Evolutionary conservation across 2,113 vertebrate genomes (phyloP).

Genomic region (Proteles cristata): DNA sequence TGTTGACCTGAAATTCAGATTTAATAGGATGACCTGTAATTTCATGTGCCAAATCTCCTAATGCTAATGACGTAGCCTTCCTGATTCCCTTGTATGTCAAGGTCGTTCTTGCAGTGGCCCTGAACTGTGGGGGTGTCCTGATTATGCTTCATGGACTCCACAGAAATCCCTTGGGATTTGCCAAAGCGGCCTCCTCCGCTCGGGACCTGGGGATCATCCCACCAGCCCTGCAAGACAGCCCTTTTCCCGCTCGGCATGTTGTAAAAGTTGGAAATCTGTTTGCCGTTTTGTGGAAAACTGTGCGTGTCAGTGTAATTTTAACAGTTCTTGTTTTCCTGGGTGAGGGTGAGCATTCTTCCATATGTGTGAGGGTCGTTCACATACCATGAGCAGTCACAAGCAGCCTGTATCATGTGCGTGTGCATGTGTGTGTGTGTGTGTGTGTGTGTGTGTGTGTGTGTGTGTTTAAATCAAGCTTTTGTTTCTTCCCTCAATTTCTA

Average conservation of each 20-base stretch:
- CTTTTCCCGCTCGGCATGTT: fast-evolving
- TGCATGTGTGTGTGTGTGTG: too few species aligned
- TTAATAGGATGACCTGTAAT: background rate
- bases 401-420: too few species aligned
- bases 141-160: background rate
- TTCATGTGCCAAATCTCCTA: background rate
- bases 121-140: background rate
- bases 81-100: background rate
- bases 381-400: background rate
- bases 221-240: background rate
- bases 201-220: fast-evolving
- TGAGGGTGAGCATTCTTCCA: background rate
- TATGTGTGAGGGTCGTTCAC: background rate
- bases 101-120: background rate
- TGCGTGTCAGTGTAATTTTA: background rate
- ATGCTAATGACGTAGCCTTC: background rate
- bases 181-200: background rate
- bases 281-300: background rate
- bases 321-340: background rate
- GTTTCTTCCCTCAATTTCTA: background rate
- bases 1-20: background rate
- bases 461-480: background rate
- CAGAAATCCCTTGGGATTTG: background rate
- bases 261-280: background rate
- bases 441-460: too few species aligned